phyloP scores from a whole-genome alignment of 2,888 invertebrate genomes.

The Diachrysia chrysitis region DNA sequence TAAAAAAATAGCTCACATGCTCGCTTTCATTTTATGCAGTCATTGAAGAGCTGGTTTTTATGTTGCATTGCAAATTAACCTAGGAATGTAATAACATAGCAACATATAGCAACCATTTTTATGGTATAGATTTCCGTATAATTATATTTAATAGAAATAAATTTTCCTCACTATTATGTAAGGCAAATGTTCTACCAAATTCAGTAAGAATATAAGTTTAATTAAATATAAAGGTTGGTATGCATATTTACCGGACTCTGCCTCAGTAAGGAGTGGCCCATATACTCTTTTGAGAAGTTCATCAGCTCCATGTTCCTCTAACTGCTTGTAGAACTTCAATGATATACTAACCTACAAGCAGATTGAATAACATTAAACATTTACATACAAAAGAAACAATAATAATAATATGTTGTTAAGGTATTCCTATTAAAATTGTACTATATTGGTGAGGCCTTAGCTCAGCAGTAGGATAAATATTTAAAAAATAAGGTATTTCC shows the following conservation, averaged over 20 bases:
- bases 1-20: slow-evolving; percentile 52
- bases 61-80: slow-evolving; percentile 21
- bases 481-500: too few species aligned
- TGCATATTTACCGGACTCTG: slow-evolving; percentile 93
- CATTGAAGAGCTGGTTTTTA: slow-evolving; percentile 30
- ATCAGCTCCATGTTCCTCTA: slow-evolving; percentile 99
- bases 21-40: slow-evolving; percentile 56
- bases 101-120: too few species aligned
- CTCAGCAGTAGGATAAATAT: too few species aligned
- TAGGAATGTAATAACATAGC: neutral
- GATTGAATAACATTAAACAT: neutral
- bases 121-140: too few species aligned
- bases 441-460: too few species aligned
- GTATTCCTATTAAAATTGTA: too few species aligned
- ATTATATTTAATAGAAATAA: neutral
- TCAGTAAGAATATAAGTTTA: neutral
- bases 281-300: slow-evolving; percentile 98
- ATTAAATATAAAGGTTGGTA: neutral
- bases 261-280: slow-evolving; percentile 93
- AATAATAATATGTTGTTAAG: neutral
- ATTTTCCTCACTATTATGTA: neutral
- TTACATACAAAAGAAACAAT: neutral
- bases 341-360: slow-evolving; percentile 97
- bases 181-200: neutral
- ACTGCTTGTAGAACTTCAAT: slow-evolving; percentile 99